phyloP scores from a whole-genome alignment of 2,113 vertebrate species.

The Tympanuchus pallidicinctus region DNA sequence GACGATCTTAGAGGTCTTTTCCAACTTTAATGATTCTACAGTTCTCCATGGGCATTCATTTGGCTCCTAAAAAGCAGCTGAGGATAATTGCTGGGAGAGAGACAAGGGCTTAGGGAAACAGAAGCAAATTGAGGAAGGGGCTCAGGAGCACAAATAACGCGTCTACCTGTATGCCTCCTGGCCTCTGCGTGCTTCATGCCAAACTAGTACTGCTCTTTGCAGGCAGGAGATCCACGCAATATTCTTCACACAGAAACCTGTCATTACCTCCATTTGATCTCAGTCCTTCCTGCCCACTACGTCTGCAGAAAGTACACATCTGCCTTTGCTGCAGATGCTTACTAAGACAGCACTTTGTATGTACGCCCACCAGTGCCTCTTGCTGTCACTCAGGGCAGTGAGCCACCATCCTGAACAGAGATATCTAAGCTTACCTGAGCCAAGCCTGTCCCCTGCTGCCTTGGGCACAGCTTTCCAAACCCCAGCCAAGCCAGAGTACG shows the following conservation, averaged over 20 bases:
- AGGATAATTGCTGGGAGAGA: neutral
- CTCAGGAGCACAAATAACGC: neutral
- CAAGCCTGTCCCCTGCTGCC: neutral
- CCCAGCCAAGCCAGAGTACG: neutral
- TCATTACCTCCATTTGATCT: neutral
- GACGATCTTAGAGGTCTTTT: no score
- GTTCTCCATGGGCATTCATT: neutral
- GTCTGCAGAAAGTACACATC: accelerated
- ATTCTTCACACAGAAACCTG: neutral
- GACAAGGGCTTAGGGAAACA: neutral
- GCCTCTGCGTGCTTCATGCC: neutral
- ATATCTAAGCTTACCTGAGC: neutral
- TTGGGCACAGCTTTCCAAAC: neutral
- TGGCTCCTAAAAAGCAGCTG: neutral
- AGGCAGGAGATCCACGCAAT: neutral
- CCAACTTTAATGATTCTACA: no score
- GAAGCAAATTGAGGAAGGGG: neutral
- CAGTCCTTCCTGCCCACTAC: neutral
- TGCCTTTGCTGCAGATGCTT: neutral
- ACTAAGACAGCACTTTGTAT: neutral
- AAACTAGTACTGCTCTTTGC: neutral
- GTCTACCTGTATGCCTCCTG: neutral
- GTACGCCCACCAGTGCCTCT: neutral
- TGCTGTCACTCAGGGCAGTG: neutral
- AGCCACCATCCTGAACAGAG: neutral